Percentiles rank a stretch among this genome's conserved stretches.
Conservation (phyloP, 2,113 vertebrate species). For the Centropus bengalensis region DNA sequence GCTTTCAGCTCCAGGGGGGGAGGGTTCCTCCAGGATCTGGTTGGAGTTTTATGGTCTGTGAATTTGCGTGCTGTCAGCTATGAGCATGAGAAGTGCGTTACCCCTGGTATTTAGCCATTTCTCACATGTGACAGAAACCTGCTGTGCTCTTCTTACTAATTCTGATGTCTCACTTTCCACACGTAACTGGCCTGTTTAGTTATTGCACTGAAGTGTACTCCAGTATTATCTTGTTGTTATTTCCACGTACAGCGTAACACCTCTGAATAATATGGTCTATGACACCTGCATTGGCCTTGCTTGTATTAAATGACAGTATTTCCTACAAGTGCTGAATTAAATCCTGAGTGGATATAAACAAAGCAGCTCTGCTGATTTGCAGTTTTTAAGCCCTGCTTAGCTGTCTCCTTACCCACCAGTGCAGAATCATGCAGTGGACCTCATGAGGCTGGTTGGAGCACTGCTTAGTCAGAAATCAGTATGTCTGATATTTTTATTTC, state of each 20-base stretch:
- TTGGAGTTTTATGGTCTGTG: background rate
- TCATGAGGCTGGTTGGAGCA: fast-evolving
- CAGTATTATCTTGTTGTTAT: background rate
- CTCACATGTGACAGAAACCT: background rate
- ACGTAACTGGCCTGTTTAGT: background rate
- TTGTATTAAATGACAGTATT: background rate
- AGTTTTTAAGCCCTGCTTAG: background rate
- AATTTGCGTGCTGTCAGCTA: background rate
- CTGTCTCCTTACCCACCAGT: background rate
- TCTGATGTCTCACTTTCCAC: background rate
- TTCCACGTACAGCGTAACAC: background rate
- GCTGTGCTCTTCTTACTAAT: background rate
- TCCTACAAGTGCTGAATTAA: background rate
- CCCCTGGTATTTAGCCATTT: background rate
- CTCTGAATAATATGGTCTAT: background rate
- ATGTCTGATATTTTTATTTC: background rate
- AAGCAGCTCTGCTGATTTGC: background rate
- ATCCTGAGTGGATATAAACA: background rate
- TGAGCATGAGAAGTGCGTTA: background rate
- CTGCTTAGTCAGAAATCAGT: background rate
- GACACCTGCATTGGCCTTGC: background rate
- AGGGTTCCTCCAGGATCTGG: background rate
- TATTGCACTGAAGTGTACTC: background rate
- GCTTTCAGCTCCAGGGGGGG: background rate
- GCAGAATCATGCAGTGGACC: background rate